Base-by-base conservation (phyloP, 1,140 invertebrate genomes). In the Onthophagus taurus region DNA sequence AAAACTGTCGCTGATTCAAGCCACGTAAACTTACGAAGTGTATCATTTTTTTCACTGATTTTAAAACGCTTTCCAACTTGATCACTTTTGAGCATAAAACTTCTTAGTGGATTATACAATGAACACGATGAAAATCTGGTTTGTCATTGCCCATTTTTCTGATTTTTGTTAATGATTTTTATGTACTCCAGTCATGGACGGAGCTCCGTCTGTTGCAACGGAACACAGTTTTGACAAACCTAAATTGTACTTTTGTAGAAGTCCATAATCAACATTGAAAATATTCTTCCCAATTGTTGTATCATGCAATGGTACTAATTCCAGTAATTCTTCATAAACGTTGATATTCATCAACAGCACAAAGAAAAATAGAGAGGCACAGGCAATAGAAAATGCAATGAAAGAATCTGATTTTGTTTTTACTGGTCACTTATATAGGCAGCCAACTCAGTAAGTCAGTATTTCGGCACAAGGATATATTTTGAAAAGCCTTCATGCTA, bases 181-280 rank as follows among this genome's bases (percentile, higher is more conserved):
- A n/a, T n/a, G n/a, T n/a, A n/a, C n/a, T n/a, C n/a, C n/a, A 44
- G 48, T 44, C 58, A 58, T 61, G 31, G 55, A 53, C 53, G 52
- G 57, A 48, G 50, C 59, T 42, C 52, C 54, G 58, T 60, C 55
- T 42, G 49, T 59, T 31, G 51, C 51, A 42, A 59, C 38, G 35
- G 55, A 49, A 33, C 20, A 35, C 35, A 45, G 26, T 45, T 49
- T 44, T 39, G 42, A 31, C 26, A 39, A 29, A 31, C 29, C 4
- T 4, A 48, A 23, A 41, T 49, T 26, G 31, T 43, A 31, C 13
- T 45, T 45, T 21, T 48, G 17, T 18, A 48, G 31, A 26, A 44
- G 14, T 44, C 45, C 34, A 24, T 38, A 35, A 48, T 45, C 31
- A 29, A 12, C 17, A 45, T 45, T 49, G 35, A 38, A 35, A 33